Evolutionary conservation across 2,797 vertebrate species (phyloP), one percentile per base, ranked within the genome.

Genomic region (Remorina albescens): DNA sequence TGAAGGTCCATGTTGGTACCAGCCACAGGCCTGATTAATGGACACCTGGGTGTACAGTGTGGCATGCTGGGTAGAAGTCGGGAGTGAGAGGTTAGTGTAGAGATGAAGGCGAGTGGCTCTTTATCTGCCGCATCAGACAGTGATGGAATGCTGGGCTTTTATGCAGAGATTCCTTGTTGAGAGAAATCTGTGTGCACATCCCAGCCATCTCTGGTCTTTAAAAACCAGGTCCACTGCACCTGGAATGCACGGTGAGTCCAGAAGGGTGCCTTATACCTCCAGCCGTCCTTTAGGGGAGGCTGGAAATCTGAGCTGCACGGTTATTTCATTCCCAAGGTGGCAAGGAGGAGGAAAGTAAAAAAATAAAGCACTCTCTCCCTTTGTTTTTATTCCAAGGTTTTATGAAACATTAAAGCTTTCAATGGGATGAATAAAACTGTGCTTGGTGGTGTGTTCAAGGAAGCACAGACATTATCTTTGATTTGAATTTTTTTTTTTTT

Each of bases 11-110:
- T 9, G 82, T 64, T 64, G 55, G 90, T 93, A 92, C 92, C 91
- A 92, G 90, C 63, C 84, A 16, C 92, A 25, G 76, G 9, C 8
- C 50, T 89, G 85, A 91, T 91, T 89, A 84, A 86, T 81, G 81
- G 81, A 75, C 78, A 86, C 86, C 88, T 88, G 88, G 73, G 32
- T 50, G 71, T 46, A 70, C 39, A 79, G 74, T 21, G 23, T 58
- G 74, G 82, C 80, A 66, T 76, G 72, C 78, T 71, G 85, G 79
- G 69, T 73, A 60, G 36, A 36, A n/a, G 46, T 59, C 67, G 68
- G 81, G 86, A 89, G 76, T 71, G 67, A 1, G 58, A 42, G 85
- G 77, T 87, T 71, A 80, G 21, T 54, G 49, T 21, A 1, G 72
- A 77, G 83, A 63, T 83, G 82, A 86, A 64, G 78, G 70, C 28